A percentile compares a stretch with the other conserved stretches of the same genome.
Evolutionary conservation across 1,140 invertebrate species (phyloP).

Genomic region (Zaprionus davidi): DNA sequence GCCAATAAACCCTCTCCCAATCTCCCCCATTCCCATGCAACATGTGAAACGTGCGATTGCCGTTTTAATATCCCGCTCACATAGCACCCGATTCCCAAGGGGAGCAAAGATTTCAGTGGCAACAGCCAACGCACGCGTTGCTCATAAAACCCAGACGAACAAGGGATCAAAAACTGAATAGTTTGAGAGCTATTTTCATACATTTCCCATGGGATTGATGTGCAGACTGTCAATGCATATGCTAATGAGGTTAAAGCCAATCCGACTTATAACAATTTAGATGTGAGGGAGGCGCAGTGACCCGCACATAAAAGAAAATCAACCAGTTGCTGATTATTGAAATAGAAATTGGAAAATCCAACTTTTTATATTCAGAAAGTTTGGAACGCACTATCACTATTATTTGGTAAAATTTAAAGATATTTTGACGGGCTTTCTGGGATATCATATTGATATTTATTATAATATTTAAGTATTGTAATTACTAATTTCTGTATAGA

Average conservation of each 20-base stretch:
- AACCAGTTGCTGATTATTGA: conserved; percentile 3
- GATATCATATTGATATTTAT: no score
- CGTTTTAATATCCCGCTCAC: conserved; percentile 53
- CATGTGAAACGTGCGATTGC: conserved; percentile 40
- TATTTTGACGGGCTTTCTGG: no score
- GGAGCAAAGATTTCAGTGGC: conserved; percentile 28
- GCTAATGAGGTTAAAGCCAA: conserved; percentile 19
- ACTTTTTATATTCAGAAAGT: not conserved
- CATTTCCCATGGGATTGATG: conserved; percentile 11
- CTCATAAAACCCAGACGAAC: conserved; percentile 53
- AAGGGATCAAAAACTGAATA: conserved; percentile 39
- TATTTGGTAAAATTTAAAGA: not conserved
- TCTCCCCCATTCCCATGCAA: conserved; percentile 16
- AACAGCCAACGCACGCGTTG: conserved; percentile 37
- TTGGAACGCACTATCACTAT: not conserved
- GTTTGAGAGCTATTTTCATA: conserved; percentile 15
- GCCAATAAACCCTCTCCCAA: conserved; percentile 26
- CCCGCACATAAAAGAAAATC: not conserved
- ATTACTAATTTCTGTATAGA: no score
- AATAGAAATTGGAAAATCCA: not conserved
- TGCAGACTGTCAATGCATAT: conserved; percentile 16
- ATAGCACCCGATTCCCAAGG: conserved; percentile 12
- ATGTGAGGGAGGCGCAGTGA: not conserved
- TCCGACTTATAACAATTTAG: conserved; percentile 15
- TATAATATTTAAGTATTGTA: no score